Base-by-base conservation (phyloP, 2,113 vertebrate genomes). In the Thymallus thymallus region DNA sequence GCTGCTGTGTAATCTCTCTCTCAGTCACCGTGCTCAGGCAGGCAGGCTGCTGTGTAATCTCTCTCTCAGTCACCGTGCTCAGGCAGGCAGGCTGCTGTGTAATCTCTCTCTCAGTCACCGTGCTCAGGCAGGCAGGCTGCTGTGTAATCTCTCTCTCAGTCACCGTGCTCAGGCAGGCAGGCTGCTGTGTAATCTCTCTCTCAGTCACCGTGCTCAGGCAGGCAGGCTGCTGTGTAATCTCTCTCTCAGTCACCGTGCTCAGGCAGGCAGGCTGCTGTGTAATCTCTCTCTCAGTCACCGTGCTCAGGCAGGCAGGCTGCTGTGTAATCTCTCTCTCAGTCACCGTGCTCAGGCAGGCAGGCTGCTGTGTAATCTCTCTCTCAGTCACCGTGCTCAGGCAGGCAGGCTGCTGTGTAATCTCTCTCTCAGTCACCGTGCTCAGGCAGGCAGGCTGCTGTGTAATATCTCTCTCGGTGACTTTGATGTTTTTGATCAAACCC, bases 401-500 rank as follows among this genome's bases (percentile, higher is more conserved):
- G 48, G 16, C 48, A 20, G 29, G 14, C 64, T 12, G 29, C 30
- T 30, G 4, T 67, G 29, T 67, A 13, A 10, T 41, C 58, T 77
- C 64, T 68, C 26, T 24, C 41, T 51, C 48, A 51, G 48, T 51
- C 48, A 51, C 48, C 16, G 48, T 51, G 48, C 48, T 18, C 12
- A 51, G 48, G 48, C 48, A 51, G 48, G 16, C 48, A 20, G 29
- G 14, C 64, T 12, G 29, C 30, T 30, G 4, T 67, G 29, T 67
- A 13, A 10, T 41, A n/a, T 77, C 64, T 68, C 26, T 24, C 41
- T 26, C 68, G 32, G 63, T 55, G 35, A 63, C 76, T 78, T 78
- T 78, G 66, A 78, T 73, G 71, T 63, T 69, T 48, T 18, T 51
- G 76, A 78, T 73, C 71, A 73, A 73, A 63, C 76, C 58, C 24